Base-by-base conservation (phyloP, 2,113 vertebrate genomes). In the Ctenomys sociabilis region DNA sequence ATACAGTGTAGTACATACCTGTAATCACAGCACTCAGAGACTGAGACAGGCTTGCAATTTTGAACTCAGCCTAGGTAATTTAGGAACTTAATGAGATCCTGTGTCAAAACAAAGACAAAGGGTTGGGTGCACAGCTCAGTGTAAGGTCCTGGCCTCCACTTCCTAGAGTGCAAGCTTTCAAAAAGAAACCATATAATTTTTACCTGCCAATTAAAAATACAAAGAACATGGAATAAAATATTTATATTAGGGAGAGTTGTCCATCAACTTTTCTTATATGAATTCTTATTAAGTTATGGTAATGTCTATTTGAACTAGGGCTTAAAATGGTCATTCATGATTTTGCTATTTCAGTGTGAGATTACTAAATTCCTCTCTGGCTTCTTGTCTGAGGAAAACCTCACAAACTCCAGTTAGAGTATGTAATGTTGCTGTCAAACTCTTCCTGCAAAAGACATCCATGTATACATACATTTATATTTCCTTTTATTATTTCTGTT, bases 321-420 rank as follows among this genome's bases (percentile, higher is more conserved):
- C 92, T 97, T 97, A 96, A 98, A 98, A 97, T 92, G 77, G 54
- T 95, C 96, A 96, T 96, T 98, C 77, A 97, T 0, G 1, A 40
- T 97, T 98, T 97, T 97, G 72, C 96, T 98, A 93, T 97, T 98
- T 98, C 70, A 97, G 66, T 78, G 98, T 97, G 91, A 95, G 84
- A 94, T 97, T 97, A 96, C 54, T 95, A 40, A 14, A 45, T 96
- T 96, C 75, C 78, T 49, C 85, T 0, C 35, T 98, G 95, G 82
- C 86, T 97, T 35, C 30, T 94, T 94, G 63, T 88, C 96, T 94
- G 96, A 81, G 54, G 96, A 3, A 66, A 96, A 54, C 72, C 88
- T 43, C 54, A 94, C 70, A 91, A 97, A 70, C 64, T 97, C 82
- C 95, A 97, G 52, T 54, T 97, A 88, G n/a, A n/a, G 82, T 93